Conservation (phyloP, 2,113 vertebrate genomes). For the Heloderma charlesbogerti region DNA sequence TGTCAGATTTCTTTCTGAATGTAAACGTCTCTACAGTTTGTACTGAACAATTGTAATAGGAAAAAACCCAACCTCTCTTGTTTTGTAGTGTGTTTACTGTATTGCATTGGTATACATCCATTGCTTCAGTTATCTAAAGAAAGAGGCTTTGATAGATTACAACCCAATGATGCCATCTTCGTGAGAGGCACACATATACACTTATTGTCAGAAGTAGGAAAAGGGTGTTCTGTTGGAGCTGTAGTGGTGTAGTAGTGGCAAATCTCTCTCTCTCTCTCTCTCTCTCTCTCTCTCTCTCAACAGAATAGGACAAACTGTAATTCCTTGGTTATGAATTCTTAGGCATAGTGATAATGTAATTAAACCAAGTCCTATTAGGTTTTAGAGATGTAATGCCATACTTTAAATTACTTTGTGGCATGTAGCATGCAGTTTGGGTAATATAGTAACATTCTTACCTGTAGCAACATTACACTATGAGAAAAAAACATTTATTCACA, state of each 20-base stretch:
- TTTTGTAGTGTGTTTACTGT: conserved; percentile 72
- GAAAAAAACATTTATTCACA: not conserved
- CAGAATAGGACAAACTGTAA: conserved; percentile 49
- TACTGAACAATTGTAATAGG: conserved; percentile 42
- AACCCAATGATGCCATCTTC: conserved; percentile 59
- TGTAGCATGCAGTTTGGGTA: not conserved
- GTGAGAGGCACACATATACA: conserved; percentile 71
- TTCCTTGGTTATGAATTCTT: not conserved
- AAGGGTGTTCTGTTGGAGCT: conserved; percentile 63
- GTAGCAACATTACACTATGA: not conserved
- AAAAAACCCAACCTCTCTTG: conserved; percentile 58
- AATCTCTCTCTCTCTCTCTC: conserved; percentile 49
- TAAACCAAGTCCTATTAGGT: not conserved
- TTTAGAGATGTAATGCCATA: not conserved
- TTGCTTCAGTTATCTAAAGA: conserved; percentile 73
- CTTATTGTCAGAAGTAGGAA: conserved; percentile 70
- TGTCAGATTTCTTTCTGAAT: conserved; percentile 44
- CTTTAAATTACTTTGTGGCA: not conserved
- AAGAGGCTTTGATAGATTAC: conserved; percentile 73
- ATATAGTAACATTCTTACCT: not conserved
- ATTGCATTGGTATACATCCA: conserved; percentile 65
- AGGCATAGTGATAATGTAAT: not conserved
- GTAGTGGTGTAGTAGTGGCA: not conserved
- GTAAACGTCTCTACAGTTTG: conserved; percentile 40
- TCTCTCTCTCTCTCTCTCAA: conserved; percentile 32